Evolutionary conservation across 1,140 invertebrate species (phyloP).

Genomic region (Eupeodes corollae): DNA sequence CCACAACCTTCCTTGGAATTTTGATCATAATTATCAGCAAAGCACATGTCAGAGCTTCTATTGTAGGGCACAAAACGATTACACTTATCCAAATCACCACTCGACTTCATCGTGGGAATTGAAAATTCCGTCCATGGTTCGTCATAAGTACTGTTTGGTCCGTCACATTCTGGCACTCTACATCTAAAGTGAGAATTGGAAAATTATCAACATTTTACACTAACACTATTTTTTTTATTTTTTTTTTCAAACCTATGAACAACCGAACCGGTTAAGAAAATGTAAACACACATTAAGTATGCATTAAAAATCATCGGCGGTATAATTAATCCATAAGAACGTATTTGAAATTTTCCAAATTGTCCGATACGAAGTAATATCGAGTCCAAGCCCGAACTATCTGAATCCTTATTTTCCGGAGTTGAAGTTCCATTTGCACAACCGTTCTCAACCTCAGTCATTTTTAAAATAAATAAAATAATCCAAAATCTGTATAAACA

Average conservation of each 20-base stretch:
- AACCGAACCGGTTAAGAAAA: slow-evolving; percentile 47
- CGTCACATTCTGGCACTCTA: slow-evolving; percentile 49
- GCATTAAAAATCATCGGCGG: slow-evolving; percentile 43
- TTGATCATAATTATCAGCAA: neutral
- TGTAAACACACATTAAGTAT: slow-evolving; percentile 42
- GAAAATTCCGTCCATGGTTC: slow-evolving; percentile 45
- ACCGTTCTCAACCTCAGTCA: too few relatives aligned
- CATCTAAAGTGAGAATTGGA: slow-evolving; percentile 53
- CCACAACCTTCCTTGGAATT: slow-evolving; percentile 9
- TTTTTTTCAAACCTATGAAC: slow-evolving; percentile 42
- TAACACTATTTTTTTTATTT: too few relatives aligned
- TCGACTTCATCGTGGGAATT: slow-evolving; percentile 34
- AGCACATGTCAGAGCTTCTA: neutral
- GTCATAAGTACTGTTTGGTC: slow-evolving; percentile 31
- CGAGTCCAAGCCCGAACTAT: slow-evolving; percentile 12
- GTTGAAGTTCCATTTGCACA: too few relatives aligned
- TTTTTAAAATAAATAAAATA: too few relatives aligned
- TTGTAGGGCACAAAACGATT: slow-evolving; percentile 28
- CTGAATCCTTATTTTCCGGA: too few relatives aligned
- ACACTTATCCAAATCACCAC: slow-evolving; percentile 40
- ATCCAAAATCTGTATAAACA: too few relatives aligned
- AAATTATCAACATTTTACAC: neutral
- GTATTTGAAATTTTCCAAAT: slow-evolving; percentile 47
- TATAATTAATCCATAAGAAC: slow-evolving; percentile 41
- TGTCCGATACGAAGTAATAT: slow-evolving; percentile 31